Percentiles rank a stretch among this genome's conserved stretches.
These are phyloP conservation scores for Marcusenius ussheri DNA, from an alignment of 2,113 vertebrate species.

Conservation along the genomic window DNA sequence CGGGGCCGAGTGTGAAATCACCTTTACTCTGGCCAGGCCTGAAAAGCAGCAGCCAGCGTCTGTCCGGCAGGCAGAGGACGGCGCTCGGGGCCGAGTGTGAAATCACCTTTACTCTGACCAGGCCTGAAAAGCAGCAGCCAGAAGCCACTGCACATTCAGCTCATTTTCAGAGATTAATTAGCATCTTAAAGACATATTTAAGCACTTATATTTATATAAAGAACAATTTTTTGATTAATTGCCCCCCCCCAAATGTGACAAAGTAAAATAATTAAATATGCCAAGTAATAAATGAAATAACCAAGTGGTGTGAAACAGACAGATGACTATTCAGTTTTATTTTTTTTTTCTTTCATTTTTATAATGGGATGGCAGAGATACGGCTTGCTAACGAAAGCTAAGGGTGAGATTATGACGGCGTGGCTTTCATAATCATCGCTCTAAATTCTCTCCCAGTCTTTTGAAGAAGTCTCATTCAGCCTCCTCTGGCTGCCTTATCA, in stretches of 20 bases:
- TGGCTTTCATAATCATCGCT: conserved; percentile 37
- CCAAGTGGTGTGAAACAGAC: not conserved
- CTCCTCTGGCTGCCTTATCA: conserved; percentile 62
- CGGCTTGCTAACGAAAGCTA: not conserved
- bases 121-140: not conserved
- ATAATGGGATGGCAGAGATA: not conserved
- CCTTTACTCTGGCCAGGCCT: not conserved
- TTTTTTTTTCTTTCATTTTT: not conserved
- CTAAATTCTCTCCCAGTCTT: conserved; percentile 44
- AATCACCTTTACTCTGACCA: not conserved
- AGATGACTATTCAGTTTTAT: not conserved
- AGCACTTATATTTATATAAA: not conserved
- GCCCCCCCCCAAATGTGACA: not conserved
- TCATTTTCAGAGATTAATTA: not conserved
- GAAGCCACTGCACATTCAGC: not conserved
- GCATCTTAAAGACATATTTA: not conserved
- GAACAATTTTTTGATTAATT: not conserved
- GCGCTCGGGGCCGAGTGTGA: not conserved
- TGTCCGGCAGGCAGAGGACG: not conserved
- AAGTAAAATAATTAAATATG: conserved; percentile 35
- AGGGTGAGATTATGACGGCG: not conserved
- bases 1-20: not conserved
- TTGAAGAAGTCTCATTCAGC: conserved; percentile 49
- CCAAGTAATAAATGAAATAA: not conserved
- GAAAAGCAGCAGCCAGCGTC: not conserved